These are phyloP conservation scores for Scaptomyza caliginosa DNA, from an alignment of 2,888 invertebrate genomes.

Conservation along the genomic window DNA sequence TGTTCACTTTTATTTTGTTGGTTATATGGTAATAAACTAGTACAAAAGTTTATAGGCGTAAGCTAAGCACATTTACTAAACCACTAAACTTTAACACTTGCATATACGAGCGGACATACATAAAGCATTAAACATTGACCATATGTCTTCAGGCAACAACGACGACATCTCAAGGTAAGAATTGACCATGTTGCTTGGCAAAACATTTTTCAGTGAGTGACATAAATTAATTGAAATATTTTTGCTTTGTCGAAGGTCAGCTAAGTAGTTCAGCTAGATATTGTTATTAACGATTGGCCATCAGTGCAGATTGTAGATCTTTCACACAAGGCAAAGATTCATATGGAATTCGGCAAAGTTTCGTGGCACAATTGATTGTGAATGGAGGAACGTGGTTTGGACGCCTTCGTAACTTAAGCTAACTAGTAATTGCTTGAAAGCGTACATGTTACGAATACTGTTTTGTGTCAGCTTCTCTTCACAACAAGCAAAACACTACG, in stretches of 20 bases:
- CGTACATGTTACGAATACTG: slow-evolving; percentile 37
- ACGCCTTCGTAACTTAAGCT: slow-evolving; percentile 7
- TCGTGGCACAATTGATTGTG: slow-evolving; percentile 17
- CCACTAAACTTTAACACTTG: slow-evolving; percentile 26
- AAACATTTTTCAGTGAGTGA: slow-evolving; percentile 1
- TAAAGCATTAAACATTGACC: slow-evolving; percentile 28
- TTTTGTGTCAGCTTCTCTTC: neutral
- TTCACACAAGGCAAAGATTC: neutral
- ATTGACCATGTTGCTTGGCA: slow-evolving; percentile 18
- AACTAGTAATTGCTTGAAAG: slow-evolving; percentile 19
- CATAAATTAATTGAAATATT: slow-evolving; percentile 18
- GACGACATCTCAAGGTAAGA: slow-evolving; percentile 68
- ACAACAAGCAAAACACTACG: neutral
- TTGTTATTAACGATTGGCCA: neutral
- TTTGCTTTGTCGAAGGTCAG: slow-evolving; percentile 33
- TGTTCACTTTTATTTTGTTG: slow-evolving; percentile 37
- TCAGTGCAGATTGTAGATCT: neutral
- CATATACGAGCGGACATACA: neutral
- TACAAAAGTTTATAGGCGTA: slow-evolving; percentile 61
- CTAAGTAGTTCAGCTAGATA: slow-evolving; percentile 19
- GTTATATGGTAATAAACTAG: slow-evolving; percentile 67
- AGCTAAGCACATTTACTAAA: slow-evolving; percentile 40
- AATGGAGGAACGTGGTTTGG: slow-evolving; percentile 7
- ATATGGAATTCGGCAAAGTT: neutral
- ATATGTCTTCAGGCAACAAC: slow-evolving; percentile 36